Percentiles rank a stretch among this genome's conserved stretches.
Conservation (phyloP, 2,888 invertebrate species). For the Tinea pellionella region DNA sequence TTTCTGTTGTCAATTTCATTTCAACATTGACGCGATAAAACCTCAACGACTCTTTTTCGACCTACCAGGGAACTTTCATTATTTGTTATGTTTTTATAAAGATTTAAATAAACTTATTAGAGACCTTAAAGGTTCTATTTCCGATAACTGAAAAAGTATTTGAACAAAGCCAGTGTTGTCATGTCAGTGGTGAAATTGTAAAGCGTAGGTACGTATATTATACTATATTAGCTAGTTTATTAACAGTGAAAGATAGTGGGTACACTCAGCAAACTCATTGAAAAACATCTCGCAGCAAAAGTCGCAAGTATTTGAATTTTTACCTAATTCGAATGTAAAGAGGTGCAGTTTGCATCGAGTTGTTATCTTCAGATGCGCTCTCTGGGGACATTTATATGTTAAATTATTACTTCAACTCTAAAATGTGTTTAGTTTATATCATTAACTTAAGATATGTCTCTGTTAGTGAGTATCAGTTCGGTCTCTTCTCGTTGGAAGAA, state of each 20-base stretch:
- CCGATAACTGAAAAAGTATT: no score
- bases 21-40: not conserved
- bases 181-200: no score
- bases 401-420: not conserved
- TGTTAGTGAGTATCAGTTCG: no score
- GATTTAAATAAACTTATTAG: no score
- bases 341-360: not conserved
- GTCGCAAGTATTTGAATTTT: slow-evolving; percentile 12
- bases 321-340: slow-evolving; percentile 12
- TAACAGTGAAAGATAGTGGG: not conserved
- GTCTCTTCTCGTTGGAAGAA: no score
- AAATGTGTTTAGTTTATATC: not conserved
- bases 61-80: no score
- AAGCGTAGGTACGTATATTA: no score
- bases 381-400: slow-evolving; percentile 2
- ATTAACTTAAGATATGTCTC: not conserved
- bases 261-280: not conserved
- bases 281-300: slow-evolving; percentile 11
- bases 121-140: no score
- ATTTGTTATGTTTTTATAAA: no score
- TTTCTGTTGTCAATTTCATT: not conserved
- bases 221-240: not conserved
- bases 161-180: no score
- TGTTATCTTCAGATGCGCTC: slow-evolving; percentile 2
- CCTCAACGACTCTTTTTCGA: no score